Base-by-base conservation (phyloP, 2,113 vertebrate genomes). In the Ptilonorhynchus violaceus region DNA sequence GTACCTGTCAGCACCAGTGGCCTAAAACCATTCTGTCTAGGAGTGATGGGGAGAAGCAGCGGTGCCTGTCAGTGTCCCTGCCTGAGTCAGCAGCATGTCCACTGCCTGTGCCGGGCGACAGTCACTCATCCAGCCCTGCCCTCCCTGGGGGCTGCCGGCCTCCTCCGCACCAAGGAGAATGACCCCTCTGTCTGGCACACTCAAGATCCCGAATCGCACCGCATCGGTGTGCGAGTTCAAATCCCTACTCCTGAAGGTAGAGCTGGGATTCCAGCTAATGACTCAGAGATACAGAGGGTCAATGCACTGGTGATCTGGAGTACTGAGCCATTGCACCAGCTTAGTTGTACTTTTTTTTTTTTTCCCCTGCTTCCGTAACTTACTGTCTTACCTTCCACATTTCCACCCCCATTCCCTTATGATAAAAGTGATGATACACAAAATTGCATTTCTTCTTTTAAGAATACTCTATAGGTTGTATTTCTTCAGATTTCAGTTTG, bases 71-170 rank as follows among this genome's bases (percentile, higher is more conserved):
- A 97, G 83, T 73, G 97, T 81, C 97, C 93, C 88, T 89, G 96
- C 97, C 98, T 97, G 97, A 98, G 96, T 98, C 98, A 98, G 98
- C 98, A 98, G 94, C 98, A 60, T 25, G 72, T 83, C 94, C 92
- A 41, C 60, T 89, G 97, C 96, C 95, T 64, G 97, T 72, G 87
- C 95, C 74, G 62, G 94, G 95, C 74, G 74, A 92, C 97, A 95
- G 97, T 94, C 97, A 69, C 95, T 97, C 97, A 87, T 69, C 39
- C 96, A 70, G 93, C 95, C 85, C 77, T 66, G 88, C 44, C 92
- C 64, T 97, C 89, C 96, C 93, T 53, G 78, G 95, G 97, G 96
- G 97, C 95, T 63, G 85, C 85, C 63, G 46, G 97, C 94, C 91
- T 95, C 96, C 97, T 91, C 97, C 80, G 92, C 97, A 60, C 95